Evolutionary conservation across 2,888 invertebrate genomes (phyloP).

Genomic region (Campoplex capitator): DNA sequence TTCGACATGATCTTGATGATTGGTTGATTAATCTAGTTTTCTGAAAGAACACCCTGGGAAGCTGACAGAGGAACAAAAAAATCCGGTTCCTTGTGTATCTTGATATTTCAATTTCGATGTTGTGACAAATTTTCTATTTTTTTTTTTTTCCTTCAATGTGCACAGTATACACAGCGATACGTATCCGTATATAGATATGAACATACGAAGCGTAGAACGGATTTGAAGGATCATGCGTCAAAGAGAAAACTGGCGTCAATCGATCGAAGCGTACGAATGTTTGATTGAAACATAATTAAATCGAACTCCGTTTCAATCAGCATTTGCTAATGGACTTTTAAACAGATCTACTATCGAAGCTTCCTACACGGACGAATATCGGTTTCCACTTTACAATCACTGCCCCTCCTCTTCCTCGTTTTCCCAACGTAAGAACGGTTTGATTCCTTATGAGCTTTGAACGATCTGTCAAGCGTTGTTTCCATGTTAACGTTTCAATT

Average conservation of each 20-base stretch:
- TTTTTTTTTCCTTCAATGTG: background rate
- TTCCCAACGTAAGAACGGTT: background rate
- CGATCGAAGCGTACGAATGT: conserved; percentile 46
- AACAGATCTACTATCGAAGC: conserved; percentile 63
- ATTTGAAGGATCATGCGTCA: conserved; percentile 50
- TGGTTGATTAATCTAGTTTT: no score
- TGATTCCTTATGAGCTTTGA: conserved; percentile 46
- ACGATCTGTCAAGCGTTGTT: conserved; percentile 17
- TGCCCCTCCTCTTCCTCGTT: background rate
- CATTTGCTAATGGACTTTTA: conserved; percentile 66
- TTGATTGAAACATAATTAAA: conserved; percentile 67
- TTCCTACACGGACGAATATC: conserved; percentile 27
- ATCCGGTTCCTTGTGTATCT: background rate
- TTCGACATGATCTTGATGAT: no score
- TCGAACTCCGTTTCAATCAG: conserved; percentile 20
- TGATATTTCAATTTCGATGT: background rate
- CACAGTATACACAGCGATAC: background rate
- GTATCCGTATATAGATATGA: background rate
- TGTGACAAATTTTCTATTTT: background rate
- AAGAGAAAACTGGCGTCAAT: conserved; percentile 54
- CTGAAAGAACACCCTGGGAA: no score
- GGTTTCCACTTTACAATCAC: conserved; percentile 33
- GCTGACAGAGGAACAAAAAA: no score
- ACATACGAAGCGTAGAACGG: background rate
- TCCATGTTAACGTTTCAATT: conserved; percentile 39